phyloP scores from a whole-genome alignment of 2,113 vertebrate genomes.

The Caloenas nicobarica region DNA sequence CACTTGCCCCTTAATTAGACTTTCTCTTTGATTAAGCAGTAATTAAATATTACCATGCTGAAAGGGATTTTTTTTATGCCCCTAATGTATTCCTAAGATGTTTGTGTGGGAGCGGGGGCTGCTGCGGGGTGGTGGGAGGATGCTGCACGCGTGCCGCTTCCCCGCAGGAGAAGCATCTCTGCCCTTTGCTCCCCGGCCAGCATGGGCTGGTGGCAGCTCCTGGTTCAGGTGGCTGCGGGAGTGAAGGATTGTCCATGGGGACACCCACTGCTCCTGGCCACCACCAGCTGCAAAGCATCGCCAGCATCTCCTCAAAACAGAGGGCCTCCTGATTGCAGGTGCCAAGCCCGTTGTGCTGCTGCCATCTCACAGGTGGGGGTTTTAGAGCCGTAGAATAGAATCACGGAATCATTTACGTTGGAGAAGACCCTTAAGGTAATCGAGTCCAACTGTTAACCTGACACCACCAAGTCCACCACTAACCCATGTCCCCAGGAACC shows the following conservation, averaged over 20 bases:
- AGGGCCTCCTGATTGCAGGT: neutral
- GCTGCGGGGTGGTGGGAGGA: neutral
- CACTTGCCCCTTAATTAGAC: conserved; percentile 65
- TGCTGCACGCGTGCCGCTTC: neutral
- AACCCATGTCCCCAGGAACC: neutral
- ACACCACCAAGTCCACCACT: neutral
- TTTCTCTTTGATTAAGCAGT: conserved; percentile 66
- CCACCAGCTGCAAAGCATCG: neutral
- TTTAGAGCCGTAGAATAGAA: neutral
- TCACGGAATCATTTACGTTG: neutral
- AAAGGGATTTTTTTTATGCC: conserved; percentile 14
- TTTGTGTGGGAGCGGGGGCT: neutral
- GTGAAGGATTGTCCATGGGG: neutral
- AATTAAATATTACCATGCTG: conserved; percentile 64
- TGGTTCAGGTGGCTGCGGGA: neutral
- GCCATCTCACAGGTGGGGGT: neutral
- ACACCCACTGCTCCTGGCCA: neutral
- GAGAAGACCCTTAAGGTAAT: neutral
- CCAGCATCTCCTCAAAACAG: neutral
- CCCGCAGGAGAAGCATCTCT: neutral
- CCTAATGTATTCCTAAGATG: conserved; percentile 7
- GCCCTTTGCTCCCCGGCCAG: neutral
- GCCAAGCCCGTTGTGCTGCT: neutral
- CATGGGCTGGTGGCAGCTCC: neutral
- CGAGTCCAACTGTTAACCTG: accelerated